These are phyloP conservation scores for Leptopilina drosophilae DNA, from an alignment of 2,888 invertebrate species.

Conservation along the genomic window DNA sequence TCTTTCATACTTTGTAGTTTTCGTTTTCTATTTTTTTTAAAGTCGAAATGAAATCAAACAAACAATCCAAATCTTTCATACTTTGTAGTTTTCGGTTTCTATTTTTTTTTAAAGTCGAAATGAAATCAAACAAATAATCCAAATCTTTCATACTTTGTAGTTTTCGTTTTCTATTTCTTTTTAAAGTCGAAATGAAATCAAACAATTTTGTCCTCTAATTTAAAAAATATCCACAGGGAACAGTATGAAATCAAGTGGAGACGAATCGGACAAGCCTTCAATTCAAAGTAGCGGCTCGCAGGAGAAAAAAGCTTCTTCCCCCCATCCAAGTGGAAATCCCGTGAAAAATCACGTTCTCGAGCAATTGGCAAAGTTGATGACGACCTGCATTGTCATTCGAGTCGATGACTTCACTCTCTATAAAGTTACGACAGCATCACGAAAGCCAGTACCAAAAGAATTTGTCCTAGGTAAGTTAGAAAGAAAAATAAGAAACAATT, in stretches of 20 bases:
- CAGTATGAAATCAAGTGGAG: conserved; percentile 60
- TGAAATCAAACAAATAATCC: too few species aligned
- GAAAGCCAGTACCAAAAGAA: conserved; percentile 87
- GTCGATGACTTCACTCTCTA: conserved; percentile 95
- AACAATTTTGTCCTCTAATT: background rate
- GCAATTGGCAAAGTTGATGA: conserved; percentile 92
- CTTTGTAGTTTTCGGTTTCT: too few species aligned
- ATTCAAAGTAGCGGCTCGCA: conserved; percentile 60
- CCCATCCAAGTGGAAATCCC: conserved; percentile 77
- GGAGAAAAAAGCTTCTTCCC: conserved; percentile 67
- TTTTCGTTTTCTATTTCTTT: too few species aligned
- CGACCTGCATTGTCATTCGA: conserved; percentile 92
- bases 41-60: too few species aligned
- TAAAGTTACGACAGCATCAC: conserved; percentile 87
- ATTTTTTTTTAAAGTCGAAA: too few species aligned
- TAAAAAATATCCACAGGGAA: conserved; percentile 51
- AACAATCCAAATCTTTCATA: too few species aligned
- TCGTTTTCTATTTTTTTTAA: too few species aligned
- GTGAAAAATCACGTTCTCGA: conserved; percentile 84
- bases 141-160: too few species aligned
- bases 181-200: too few species aligned
- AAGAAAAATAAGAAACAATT: background rate
- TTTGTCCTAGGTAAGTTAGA: conserved; percentile 83
- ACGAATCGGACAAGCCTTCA: conserved; percentile 65
- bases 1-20: too few species aligned